Base-by-base conservation (phyloP, 2,797 vertebrate genomes). In the Sphenopsis melanotis region DNA sequence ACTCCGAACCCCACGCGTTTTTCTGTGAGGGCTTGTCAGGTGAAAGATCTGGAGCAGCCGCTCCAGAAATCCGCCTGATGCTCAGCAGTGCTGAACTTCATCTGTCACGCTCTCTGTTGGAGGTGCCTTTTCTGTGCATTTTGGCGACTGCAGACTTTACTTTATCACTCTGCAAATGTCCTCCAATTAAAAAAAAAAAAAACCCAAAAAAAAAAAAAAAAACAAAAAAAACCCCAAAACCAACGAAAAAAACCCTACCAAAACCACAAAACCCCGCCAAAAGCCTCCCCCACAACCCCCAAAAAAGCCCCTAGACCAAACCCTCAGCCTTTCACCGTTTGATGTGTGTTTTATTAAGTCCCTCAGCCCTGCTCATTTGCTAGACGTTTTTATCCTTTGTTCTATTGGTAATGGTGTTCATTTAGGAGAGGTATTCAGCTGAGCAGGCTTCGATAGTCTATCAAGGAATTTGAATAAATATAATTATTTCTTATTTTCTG, bases 331-430 rank as follows among this genome's bases (percentile, higher is more conserved):
- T 83, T 61, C 42, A 47, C 2, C 3, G 5, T 74, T 84, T 80
- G 70, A 66, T 84, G 75, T 69, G 83, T 74, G 34, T 74, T 92
- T 89, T 92, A 49, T 78, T 88, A 84, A 92, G 91, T 84, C 71
- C n/a, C 55, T 59, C 2, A 6, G 55, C 77, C 47, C 55, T 39
- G 1, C 44, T 89, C 59, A 79, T 90, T 93, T 90, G 80, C 53
- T 69, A 47, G 77, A 42, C 12, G 9, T 42, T 60, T 69, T 60
- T 89, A 36, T 61, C 19, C 86, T 93, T 92, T 96, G 77, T 77
- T 90, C 81, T 82, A 0, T 41, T 30, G 77, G 69, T 78, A 93
- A 83, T 70, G 61, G n/a, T 84, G 66, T 55, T 92, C 74, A 72
- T 87, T 95, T 93, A 72, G 83, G 39, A 88, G 50, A 71, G 20